Evolutionary conservation across 2,797 vertebrate species (phyloP).

Genomic region (Ceryle rudis): DNA sequence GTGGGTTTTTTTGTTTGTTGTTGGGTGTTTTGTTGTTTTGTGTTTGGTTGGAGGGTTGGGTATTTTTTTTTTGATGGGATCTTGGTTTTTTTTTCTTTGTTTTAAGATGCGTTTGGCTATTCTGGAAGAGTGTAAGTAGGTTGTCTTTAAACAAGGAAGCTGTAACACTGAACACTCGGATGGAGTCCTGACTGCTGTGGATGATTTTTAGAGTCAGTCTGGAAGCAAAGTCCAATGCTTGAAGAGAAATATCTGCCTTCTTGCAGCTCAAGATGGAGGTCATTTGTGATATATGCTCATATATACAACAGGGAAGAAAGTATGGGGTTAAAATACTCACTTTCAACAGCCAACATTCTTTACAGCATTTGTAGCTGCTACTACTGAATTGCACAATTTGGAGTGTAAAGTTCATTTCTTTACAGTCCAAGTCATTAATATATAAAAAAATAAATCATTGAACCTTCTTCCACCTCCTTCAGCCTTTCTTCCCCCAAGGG

Average conservation of each 20-base stretch:
- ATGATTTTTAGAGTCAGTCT: background rate
- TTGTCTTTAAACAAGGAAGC: background rate
- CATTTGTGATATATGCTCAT: background rate
- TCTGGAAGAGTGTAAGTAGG: background rate
- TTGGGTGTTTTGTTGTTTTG: no score
- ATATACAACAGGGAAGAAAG: background rate
- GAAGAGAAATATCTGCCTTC: background rate
- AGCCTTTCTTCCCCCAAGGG: background rate
- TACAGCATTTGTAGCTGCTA: background rate
- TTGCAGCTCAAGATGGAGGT: background rate
- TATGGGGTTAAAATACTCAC: fast-evolving
- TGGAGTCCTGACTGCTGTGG: background rate
- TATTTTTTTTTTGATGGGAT: background rate
- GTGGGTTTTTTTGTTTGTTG: no score
- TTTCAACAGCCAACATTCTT: background rate
- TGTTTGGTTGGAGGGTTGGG: no score
- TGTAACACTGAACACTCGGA: background rate
- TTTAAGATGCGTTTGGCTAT: background rate
- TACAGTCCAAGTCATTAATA: background rate
- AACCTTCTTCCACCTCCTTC: background rate
- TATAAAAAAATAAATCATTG: background rate
- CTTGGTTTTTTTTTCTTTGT: background rate
- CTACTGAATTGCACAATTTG: background rate
- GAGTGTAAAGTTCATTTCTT: background rate
- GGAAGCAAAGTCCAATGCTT: background rate